Evolutionary conservation across 2,113 vertebrate genomes (phyloP).

Genomic region (Ageneiosus marmoratus): DNA sequence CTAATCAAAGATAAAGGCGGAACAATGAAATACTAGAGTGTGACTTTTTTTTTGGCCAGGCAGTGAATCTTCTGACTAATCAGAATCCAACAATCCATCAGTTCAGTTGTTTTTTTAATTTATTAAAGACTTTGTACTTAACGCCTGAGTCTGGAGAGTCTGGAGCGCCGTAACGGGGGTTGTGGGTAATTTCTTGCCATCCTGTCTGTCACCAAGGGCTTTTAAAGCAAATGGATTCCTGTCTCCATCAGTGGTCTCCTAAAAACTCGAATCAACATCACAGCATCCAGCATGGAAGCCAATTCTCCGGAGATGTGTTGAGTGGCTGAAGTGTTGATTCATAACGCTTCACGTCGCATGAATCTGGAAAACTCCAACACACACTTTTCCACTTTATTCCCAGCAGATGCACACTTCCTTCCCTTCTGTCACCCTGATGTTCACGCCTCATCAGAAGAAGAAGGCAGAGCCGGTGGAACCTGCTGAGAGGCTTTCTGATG

Average conservation of each 20-base stretch:
- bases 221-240: slow-evolving; percentile 27
- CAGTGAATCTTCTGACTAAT: not conserved
- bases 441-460: not conserved
- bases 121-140: not conserved
- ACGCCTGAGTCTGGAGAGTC: not conserved
- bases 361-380: not conserved
- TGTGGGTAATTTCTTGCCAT: not conserved
- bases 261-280: not conserved
- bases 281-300: not conserved
- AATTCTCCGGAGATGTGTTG: not conserved
- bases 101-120: not conserved
- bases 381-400: slow-evolving; percentile 3
- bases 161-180: not conserved
- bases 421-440: not conserved
- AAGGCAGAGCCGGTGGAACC: not conserved
- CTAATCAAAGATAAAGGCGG: too few relatives aligned
- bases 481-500: not conserved
- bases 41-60: too few relatives aligned
- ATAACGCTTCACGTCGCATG: not conserved
- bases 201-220: not conserved
- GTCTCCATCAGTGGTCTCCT: not conserved
- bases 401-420: not conserved
- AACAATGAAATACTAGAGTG: too few relatives aligned
- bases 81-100: not conserved
- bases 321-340: not conserved